Base-by-base conservation (phyloP, 2,113 vertebrate species). In the Noturus placidus region DNA sequence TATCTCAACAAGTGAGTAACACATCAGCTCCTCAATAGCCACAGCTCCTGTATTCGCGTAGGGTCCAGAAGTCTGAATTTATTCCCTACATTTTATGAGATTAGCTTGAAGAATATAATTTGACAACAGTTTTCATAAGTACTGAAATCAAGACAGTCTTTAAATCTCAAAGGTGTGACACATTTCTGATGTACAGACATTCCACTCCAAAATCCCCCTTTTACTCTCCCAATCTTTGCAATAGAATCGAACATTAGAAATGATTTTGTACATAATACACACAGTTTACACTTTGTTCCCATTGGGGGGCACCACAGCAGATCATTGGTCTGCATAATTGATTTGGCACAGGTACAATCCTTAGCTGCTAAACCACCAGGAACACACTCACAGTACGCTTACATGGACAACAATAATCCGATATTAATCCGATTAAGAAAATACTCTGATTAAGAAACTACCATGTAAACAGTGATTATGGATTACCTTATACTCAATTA, bases 1-100 rank as follows among this genome's bases (percentile, higher is more conserved):
- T 99, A 99, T 95, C 97, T 99, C 92, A 99, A 97, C 96, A 99
- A 97, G 98, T 96, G 89, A 92, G 96, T 92, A 69, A 5, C 33
- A n/a, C 57, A 4, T 17, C 74, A 14, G 20, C 30, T 33, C 11
- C 76, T 96, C 93, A 95, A 96, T 85, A 96, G 95, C 92, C 96
- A 96, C 3, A 95, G 96, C 69, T 96, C 95, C 46, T 74, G 35
- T 33, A 61, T 61, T 42, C 15, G 1, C 5, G 2, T 59, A 56
- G 17, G 2, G 15, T 79, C 35, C 52, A 54, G 5, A 76, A 76
- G 54, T 57, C n/a, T 80, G 77, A 54, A 19, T 56, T 7, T 7
- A 76, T 56, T 8, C 15, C 17, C 4, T 57, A 1, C 5, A 38
- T 59, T 38, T 38, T 59, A 59, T 7, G 19, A 19, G 1, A 80